Evolutionary conservation across 2,888 invertebrate genomes (phyloP).

Genomic region (Andrena camellia): DNA sequence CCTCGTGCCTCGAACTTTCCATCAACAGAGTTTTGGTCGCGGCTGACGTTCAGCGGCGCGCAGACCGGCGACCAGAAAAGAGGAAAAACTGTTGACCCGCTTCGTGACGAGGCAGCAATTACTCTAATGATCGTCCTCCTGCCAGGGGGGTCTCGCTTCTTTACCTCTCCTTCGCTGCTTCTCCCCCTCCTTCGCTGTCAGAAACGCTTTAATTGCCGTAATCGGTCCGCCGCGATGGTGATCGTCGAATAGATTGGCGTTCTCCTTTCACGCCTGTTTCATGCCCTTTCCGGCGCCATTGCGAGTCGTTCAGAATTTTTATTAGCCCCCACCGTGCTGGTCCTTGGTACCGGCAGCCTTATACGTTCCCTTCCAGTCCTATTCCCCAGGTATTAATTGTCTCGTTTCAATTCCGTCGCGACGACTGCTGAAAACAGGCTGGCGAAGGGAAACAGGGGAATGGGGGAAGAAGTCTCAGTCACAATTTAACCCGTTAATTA

Average conservation of each 20-base stretch:
- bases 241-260: slow-evolving; percentile 4
- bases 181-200: neutral
- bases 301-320: neutral
- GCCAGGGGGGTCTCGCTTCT: slow-evolving; percentile 14
- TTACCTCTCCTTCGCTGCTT: neutral
- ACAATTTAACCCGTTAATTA: slow-evolving; percentile 39
- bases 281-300: neutral
- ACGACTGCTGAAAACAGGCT: slow-evolving; percentile 4
- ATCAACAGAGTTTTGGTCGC: slow-evolving; percentile 22
- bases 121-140: slow-evolving; percentile 66
- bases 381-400: slow-evolving; percentile 15
- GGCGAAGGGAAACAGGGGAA: neutral
- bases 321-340: neutral
- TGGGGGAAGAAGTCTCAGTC: slow-evolving; percentile 13
- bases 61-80: slow-evolving; percentile 26
- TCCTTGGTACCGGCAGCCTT: neutral
- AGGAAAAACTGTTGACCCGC: slow-evolving; percentile 68
- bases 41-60: slow-evolving; percentile 6
- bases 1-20: neutral
- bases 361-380: neutral
- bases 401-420: slow-evolving; percentile 16
- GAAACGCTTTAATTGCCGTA: slow-evolving; percentile 57
- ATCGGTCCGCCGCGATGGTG: slow-evolving; percentile 32
- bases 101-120: slow-evolving; percentile 67
- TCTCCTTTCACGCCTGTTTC: neutral